phyloP scores from a whole-genome alignment of 2,797 vertebrate genomes.

The Crax fasciolata region DNA sequence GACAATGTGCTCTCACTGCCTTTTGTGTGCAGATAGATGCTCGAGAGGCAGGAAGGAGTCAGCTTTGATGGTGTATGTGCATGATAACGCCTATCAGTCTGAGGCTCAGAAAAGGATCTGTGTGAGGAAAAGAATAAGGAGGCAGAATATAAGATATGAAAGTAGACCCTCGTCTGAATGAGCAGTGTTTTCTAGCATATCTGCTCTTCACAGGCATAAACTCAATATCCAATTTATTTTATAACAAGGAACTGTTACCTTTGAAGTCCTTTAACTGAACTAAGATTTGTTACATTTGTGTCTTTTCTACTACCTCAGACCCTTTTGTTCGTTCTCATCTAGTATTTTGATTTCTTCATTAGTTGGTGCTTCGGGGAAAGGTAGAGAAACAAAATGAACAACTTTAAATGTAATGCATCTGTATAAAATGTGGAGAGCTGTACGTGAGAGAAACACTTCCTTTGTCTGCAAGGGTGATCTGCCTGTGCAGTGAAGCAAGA shows the following conservation, averaged over 20 bases:
- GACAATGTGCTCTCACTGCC: not conserved
- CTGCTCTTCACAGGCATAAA: not conserved
- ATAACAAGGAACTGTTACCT: not conserved
- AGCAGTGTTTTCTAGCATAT: not conserved
- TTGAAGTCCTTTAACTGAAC: constrained; percentile 15
- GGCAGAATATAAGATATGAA: not conserved
- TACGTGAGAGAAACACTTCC: not conserved
- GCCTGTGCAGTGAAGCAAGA: constrained; percentile 22
- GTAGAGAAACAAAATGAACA: not conserved
- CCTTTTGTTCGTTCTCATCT: not conserved
- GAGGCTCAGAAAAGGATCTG: not conserved
- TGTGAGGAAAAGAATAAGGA: not conserved
- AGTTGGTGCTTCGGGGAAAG: not conserved
- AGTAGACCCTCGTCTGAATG: not conserved
- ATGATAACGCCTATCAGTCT: not conserved
- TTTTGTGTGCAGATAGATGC: not conserved
- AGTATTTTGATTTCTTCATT: not conserved
- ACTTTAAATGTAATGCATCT: not conserved
- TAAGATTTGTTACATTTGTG: not conserved
- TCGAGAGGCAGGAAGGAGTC: not conserved
- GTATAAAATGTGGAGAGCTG: not conserved
- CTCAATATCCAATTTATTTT: not conserved
- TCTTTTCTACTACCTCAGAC: not conserved
- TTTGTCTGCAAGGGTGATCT: constrained; percentile 34
- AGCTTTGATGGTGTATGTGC: not conserved